Percentiles rank a stretch among this genome's conserved stretches.
phyloP scores from a whole-genome alignment of 2,797 vertebrate genomes.

The Ctenopoma multispine region DNA sequence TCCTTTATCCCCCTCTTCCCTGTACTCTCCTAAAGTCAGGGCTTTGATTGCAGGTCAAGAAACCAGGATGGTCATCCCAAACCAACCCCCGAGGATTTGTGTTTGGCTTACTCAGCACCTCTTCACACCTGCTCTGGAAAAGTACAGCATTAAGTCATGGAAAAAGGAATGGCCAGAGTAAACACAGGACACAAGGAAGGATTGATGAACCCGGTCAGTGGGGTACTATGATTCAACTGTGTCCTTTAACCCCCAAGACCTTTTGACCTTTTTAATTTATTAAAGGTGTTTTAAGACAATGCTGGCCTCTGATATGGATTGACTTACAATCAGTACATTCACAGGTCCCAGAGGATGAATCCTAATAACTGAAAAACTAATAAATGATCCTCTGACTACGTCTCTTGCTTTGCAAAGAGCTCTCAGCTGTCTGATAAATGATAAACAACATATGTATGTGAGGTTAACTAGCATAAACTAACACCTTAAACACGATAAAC shows the following conservation, averaged over 20 bases:
- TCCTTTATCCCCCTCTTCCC: slow-evolving; percentile 16
- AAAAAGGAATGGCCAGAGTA: slow-evolving; percentile 32
- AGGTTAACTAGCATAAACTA: no score
- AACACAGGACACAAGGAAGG: slow-evolving; percentile 51
- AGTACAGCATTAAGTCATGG: slow-evolving; percentile 45
- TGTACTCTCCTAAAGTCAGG: slow-evolving; percentile 42
- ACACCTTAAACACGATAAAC: no score
- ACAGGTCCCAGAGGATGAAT: no score
- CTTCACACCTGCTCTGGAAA: slow-evolving; percentile 70
- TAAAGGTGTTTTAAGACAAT: slow-evolving; percentile 9
- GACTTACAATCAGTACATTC: no score
- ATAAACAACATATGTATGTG: no score
- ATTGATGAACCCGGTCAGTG: slow-evolving; percentile 24
- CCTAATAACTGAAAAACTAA: no score
- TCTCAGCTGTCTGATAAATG: no score
- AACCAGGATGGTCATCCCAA: slow-evolving; percentile 47
- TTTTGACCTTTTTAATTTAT: slow-evolving; percentile 30
- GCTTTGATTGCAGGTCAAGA: slow-evolving; percentile 67
- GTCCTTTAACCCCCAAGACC: slow-evolving; percentile 37
- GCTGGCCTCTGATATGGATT: neutral
- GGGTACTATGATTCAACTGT: slow-evolving; percentile 47
- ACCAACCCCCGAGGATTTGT: slow-evolving; percentile 43
- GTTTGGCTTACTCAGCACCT: slow-evolving; percentile 68
- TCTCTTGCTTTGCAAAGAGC: neutral
- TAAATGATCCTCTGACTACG: neutral